Base-by-base conservation (phyloP, 2,797 vertebrate species). In the Takifugu rubripes region DNA sequence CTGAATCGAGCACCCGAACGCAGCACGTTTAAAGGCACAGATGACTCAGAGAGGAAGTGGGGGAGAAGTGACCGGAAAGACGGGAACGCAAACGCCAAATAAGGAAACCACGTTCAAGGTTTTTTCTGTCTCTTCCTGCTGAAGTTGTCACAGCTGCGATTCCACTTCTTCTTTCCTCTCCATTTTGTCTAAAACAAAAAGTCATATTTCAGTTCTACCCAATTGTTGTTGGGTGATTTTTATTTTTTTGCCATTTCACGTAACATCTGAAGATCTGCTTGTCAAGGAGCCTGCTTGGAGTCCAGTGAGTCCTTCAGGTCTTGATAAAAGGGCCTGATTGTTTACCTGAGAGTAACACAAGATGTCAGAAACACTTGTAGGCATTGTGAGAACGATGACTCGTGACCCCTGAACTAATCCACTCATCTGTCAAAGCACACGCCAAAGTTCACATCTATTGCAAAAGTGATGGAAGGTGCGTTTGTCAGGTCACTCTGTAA, bases 21-120 rank as follows among this genome's bases (percentile, higher is more conserved):
- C 81, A 74, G 0, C 83, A 25, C 59, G 21, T 75, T 86, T 88
- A 87, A 87, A 89, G 79, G 52, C 75, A 51, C 82, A 56, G 61
- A 73, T 84, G 84, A 87, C 61, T 75, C 83, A 82, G 66, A 75
- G 12, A n/a, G 56, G 60, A 57, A 56, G 57, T 47, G 16, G 49
- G 52, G 46, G 25, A 25, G 40, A 61, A 63, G 47, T 77, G 66
- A 79, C 70, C 63, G 80, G 81, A 86, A 80, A 49, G 15, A 59
- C 29, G 42, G 47, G 66, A 61, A 56, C 63, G 49, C 59, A 8
- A 56, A 60, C 26, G 21, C 87, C 87, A 86, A 61, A 87, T 80
- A 85, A 83, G 87, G 87, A 60, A 56, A 64, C 17, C 25, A 11
- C 61, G 50, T 68, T 77, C 70, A 66, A 47, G 43, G 21, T 17